A percentile compares a stretch with the other conserved stretches of the same genome.
Conservation (phyloP, 2,113 vertebrate genomes). For the Gracilinanus agilis region DNA sequence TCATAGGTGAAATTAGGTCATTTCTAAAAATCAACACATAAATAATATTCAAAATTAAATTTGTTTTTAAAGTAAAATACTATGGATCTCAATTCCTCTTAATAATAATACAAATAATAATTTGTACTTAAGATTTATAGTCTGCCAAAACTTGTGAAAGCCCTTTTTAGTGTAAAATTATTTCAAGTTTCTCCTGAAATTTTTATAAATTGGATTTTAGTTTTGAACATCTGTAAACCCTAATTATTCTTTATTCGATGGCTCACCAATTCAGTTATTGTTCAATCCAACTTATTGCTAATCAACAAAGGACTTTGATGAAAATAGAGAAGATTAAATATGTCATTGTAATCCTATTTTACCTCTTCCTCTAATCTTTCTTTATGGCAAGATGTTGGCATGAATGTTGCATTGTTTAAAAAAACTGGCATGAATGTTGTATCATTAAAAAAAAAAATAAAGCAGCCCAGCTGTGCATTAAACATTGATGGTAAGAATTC, state of each 20-base stretch:
- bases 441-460: background rate
- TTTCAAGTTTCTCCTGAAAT: background rate
- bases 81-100: background rate
- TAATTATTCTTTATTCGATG: background rate
- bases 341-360: background rate
- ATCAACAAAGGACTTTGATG: background rate
- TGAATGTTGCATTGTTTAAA: background rate
- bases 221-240: background rate
- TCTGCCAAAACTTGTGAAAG: background rate
- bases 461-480: background rate
- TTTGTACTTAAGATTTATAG: background rate
- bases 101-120: background rate
- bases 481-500: background rate
- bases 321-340: background rate
- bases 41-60: background rate
- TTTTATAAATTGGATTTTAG: background rate
- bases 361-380: background rate
- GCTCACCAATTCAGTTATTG: background rate
- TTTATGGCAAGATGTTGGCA: background rate
- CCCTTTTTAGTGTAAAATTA: background rate
- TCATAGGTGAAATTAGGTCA: background rate
- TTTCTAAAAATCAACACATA: background rate
- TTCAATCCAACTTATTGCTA: background rate
- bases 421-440: background rate
- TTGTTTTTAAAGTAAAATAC: background rate